A percentile compares a stretch with the other conserved stretches of the same genome.
These are phyloP conservation scores for Canis aureus DNA, from an alignment of 2,113 vertebrate species.

Conservation along the genomic window DNA sequence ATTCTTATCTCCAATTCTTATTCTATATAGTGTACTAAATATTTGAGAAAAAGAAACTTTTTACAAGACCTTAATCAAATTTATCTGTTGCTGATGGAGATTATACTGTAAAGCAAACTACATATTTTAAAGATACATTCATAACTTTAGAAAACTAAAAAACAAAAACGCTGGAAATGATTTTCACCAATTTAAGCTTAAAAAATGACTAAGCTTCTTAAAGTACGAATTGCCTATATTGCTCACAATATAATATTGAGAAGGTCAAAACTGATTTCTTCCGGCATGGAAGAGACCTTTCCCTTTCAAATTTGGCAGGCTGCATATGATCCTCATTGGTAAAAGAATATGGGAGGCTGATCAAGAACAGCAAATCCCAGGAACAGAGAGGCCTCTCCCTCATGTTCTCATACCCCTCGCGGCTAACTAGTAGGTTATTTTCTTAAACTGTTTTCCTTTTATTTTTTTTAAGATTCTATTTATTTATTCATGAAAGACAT, in stretches of 20 bases:
- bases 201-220: neutral
- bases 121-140: neutral
- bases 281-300: neutral
- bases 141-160: constrained; percentile 4
- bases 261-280: neutral
- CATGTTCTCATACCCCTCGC: neutral
- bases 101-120: neutral
- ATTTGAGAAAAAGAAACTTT: neutral
- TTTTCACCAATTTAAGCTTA: neutral
- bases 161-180: neutral
- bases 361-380: too few relatives aligned
- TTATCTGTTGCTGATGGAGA: neutral
- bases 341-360: neutral
- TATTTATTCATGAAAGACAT: too few relatives aligned
- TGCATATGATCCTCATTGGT: neutral
- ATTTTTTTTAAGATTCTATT: too few relatives aligned
- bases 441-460: neutral
- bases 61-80: neutral
- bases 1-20: neutral
- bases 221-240: neutral
- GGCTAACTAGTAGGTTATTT: neutral
- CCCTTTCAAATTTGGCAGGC: neutral
- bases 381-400: neutral
- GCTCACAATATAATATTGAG: neutral
- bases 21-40: neutral